Percentiles rank a stretch among this genome's conserved stretches.
These are phyloP conservation scores for Xestobium rufovillosum DNA, from an alignment of 2,888 invertebrate species.

Conservation along the genomic window DNA sequence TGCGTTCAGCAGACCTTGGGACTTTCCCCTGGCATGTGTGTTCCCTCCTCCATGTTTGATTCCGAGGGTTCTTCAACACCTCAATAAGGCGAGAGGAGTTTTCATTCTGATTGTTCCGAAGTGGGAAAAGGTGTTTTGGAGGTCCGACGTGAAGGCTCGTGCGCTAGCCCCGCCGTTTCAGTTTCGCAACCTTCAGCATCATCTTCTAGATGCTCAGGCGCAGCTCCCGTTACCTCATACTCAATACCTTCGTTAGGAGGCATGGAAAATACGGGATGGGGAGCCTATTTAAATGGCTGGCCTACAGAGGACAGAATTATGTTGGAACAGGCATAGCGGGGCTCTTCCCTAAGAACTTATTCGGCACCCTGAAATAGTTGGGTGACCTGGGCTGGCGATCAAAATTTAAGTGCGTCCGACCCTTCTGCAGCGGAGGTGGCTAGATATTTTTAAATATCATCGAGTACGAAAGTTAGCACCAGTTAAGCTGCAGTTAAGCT, in stretches of 20 bases:
- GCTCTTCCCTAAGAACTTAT: conserved; percentile 20
- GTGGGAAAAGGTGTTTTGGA: conserved; percentile 28
- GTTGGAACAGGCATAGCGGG: conserved; percentile 16
- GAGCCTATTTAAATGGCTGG: conserved; percentile 19
- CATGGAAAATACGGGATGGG: conserved; percentile 16
- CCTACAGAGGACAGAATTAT: conserved; percentile 16
- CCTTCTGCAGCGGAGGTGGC: conserved; percentile 13
- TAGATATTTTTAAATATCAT: conserved; percentile 17
- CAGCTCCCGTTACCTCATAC: conserved; percentile 10
- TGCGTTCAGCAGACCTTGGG: conserved; percentile 23
- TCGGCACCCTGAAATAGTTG: conserved; percentile 19
- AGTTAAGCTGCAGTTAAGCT: conserved; percentile 22
- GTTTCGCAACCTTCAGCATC: conserved; percentile 12
- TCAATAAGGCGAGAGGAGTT: conserved; percentile 23
- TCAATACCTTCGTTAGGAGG: conserved; percentile 10
- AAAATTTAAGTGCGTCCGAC: conserved; percentile 6
- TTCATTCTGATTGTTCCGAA: conserved; percentile 27
- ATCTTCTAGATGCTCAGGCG: conserved; percentile 14
- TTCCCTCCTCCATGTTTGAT: conserved; percentile 31
- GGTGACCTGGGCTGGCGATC: conserved; percentile 6
- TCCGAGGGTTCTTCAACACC: conserved; percentile 26
- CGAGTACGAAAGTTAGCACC: conserved; percentile 19
- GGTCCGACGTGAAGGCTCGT: conserved; percentile 27
- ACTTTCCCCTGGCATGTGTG: conserved; percentile 23
- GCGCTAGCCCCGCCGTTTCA: conserved; percentile 24